Base-by-base conservation (phyloP, 1,140 invertebrate species). In the Mylabris phalerata region DNA sequence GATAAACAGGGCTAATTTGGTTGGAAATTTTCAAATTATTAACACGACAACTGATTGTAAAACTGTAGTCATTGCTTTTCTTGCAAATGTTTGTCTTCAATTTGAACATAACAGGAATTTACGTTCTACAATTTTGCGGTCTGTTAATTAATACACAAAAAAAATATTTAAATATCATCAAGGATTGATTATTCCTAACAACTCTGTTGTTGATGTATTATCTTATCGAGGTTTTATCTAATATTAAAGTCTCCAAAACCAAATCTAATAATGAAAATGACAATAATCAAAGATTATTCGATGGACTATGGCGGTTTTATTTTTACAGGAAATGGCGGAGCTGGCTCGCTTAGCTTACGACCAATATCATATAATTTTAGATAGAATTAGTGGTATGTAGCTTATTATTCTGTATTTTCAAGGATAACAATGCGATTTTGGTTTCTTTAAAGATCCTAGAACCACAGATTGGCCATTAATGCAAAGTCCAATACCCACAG, bases 391-490 rank as follows among this genome's bases (percentile, higher is more conserved):
- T 61, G 77, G 77, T 78, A 69, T 73, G 74, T 72, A 50, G 32
- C 7, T 2, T 32, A 5, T 7, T 7, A 5, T 32, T 32, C 7
- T 32, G 32, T 32, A 7, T 4, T 32, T 32, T 32, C 32, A 32
- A 32, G 4, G 32, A 32, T 32, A 32, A 32, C 7, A 32, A 32
- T 32, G 19, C 19, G 1, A 19, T 19, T 19, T 19, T 19, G 19
- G 19, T 32, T 32, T 32, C 32, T 32, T 32, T 32, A 7, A 77
- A 85, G 93, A 95, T 81, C 88, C 89, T 2, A 78, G 95, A 62
- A 92, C 95, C 27, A 85, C 85, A 71, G 85, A 90, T 72, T 97
- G 93, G 89, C 86, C 91, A 0, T 75, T 98, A 1, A 95, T 98
- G 89, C 84, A 90, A 55, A 88, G 88, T 32, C 93, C 93, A 0